Base-by-base conservation (phyloP, 2,797 vertebrate species). In the Pseudochirops corinnae region DNA sequence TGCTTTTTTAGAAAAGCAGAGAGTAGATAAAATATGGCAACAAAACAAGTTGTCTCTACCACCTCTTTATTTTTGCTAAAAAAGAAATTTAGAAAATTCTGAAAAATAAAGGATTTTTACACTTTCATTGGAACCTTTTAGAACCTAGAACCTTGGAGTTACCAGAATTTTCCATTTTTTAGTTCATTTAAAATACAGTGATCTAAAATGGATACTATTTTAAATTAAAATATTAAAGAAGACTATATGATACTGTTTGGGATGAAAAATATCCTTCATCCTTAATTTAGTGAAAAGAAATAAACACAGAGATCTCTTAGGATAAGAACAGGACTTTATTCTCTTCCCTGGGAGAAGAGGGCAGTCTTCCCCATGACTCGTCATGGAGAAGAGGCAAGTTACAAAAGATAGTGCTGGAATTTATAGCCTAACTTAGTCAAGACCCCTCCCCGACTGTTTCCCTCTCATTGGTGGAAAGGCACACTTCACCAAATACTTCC, bases 201-300 rank as follows among this genome's bases (percentile, higher is more conserved):
- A 14, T 62, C 95, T 93, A 93, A 95, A 96, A 92, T 95, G 92
- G 90, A 29, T 11, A 82, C 5, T 74, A 24, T 46, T 11, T 14
- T 24, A 9, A 82, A 82, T 82, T 46, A 82, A 82, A 92, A 96
- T 56, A 18, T 24, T 87, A 96, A 14, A 52, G 91, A 92, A 92
- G 67, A 82, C 52, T 62, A 5, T 55, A 28, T 74, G 4, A 26
- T 55, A 56, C 56, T 82, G 46, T 46, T 46, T 46, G 46, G 46
- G 46, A 46, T 46, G 46, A 46, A 46, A 46, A 46, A 46, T 46
- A 46, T 46, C 46, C 46, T 46, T 46, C 46, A 46, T 46, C 46
- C 46, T 46, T 46, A 46, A 46, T 46, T 46, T 46, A 46, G 46
- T 46, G 46, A 46, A 46, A 46, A 46, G 46, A 46, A 46, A 46